Evolutionary conservation across 2,888 invertebrate genomes (phyloP), one percentile per base, ranked within the genome.

Genomic region (Germaria angustata): DNA sequence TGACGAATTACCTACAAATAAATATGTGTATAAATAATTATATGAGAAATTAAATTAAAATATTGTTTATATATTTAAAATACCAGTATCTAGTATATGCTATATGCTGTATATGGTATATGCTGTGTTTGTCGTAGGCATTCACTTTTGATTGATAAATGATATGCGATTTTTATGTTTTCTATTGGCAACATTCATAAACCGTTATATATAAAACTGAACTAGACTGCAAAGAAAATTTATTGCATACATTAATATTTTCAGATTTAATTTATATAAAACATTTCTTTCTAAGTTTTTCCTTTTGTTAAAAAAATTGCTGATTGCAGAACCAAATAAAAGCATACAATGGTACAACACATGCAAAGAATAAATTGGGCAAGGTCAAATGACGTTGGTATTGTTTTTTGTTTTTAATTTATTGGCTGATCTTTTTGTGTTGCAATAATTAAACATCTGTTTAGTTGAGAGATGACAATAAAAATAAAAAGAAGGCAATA

Each of bases 361-460:
- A 34, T n/a, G 51, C 68, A 81, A 75, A 20, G 76, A 66, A 77
- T 73, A 79, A 71, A 68, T 59, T 73, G 78, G 84, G 80, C 84
- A 85, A 84, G 85, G 85, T 84, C 85, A 85, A 84, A 79, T 84
- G 81, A 85, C 81, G 81, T 81, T 79, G 81, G 39, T 41, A 32
- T 73, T 73, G 55, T 72, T 75, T 49, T 76, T 13, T 11, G 11
- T 51, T 20, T 17, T 36, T 41, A n/a, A n/a, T n/a, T 46, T 61
- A 9, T 20, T 51, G 24, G 39, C 51, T 11, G 36, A 15, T 51
- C 11, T 51, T 22, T 51, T 22, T 41, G 28, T 28, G 6, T 28
- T 34, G 53, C 17, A 36, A 66, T 17, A 11, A 34, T 36, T n/a
- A 46, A 76, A 55, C 69, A 69, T 68, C 77, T 77, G 61, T 61